Evolutionary conservation across 2,888 invertebrate species (phyloP), one percentile per base, ranked within the genome.

Genomic region (Hyalella azteca): DNA sequence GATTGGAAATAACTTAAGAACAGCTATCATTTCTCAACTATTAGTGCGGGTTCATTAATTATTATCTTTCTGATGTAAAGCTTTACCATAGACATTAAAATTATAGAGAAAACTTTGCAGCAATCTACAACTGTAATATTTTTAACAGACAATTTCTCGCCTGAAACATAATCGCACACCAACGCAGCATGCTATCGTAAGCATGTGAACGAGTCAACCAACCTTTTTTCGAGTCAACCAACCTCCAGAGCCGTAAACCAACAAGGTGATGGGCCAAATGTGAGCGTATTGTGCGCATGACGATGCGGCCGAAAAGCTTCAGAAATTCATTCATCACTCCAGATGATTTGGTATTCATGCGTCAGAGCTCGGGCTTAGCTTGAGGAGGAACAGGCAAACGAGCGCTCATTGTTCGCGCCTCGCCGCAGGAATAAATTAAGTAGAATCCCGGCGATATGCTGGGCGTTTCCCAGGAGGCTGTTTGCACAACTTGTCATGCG

Each of bases 401-500:
- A 66, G 66, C 36, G 4, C 29, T 66, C 66, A 66, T 66, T 66
- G 66, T 66, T 66, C 66, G 66, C 66, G 66, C 66, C 66, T 66
- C 36, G n/a, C 66, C 19, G 13, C 66, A 66, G 15, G 66, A 66
- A 66, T 36, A 36, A 32, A 66, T 66, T 66, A 66, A 66, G 36
- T 36, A 66, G 66, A 66, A 66, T 36, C 66, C 66, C 22, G 66
- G 32, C 15, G 66, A 66, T 66, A 29, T 66, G 36, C 66, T 66
- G 66, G 66, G 66, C 66, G 66, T 66, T 36, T 36, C 66, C 66
- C 39, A 7, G 29, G 13, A 32, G 32, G 36, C 36, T 66, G 66
- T 66, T 66, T 66, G 66, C 66, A 36, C 66, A 66, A 66, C 66
- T 66, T 66, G 66, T 66, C 66, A 66, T 66, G 66, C 39, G 66